Conservation (phyloP, 92 coral and sea anemone genomes). For the Phenganax marumi region DNA sequence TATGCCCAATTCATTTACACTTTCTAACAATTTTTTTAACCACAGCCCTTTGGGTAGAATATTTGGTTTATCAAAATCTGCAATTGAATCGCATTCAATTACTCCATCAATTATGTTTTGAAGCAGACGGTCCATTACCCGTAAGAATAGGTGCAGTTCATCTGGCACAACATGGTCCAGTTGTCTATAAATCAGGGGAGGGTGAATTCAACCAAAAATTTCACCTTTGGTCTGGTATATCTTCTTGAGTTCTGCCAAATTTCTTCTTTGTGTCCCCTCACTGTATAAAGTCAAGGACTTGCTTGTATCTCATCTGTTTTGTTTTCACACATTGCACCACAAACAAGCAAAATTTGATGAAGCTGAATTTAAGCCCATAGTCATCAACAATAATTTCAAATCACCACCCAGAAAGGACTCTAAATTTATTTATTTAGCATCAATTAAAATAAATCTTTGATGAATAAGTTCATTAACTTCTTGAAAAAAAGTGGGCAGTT, state of each 20-base stretch:
- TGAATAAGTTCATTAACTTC: conserved; percentile 48
- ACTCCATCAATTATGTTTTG: conserved; percentile 53
- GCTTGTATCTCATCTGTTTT: too few relatives aligned
- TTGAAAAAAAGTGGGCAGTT: conserved; percentile 27
- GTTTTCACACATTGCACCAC: too few relatives aligned
- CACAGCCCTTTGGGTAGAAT: conserved; percentile 28
- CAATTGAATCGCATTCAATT: conserved; percentile 55
- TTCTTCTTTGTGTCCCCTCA: conserved; percentile 28
- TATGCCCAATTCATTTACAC: conserved; percentile 37
- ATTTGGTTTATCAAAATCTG: conserved; percentile 36
- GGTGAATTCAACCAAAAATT: conserved; percentile 46
- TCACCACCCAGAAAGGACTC: conserved; percentile 52
- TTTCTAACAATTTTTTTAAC: conserved; percentile 41
- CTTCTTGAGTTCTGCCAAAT: conserved; percentile 36
- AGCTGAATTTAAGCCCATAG: too few relatives aligned
- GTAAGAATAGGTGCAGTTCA: conserved; percentile 62
- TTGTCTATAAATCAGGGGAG: conserved; percentile 48
- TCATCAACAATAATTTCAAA: too few relatives aligned
- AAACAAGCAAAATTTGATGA: too few relatives aligned
- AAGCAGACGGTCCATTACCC: too few relatives aligned
- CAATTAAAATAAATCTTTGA: conserved; percentile 32
- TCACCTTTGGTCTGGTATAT: conserved; percentile 1
- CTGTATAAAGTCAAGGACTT: conserved; percentile 35
- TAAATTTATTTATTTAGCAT: conserved; percentile 37
- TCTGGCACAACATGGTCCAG: conserved; percentile 55